Evolutionary conservation across 2,113 vertebrate species (phyloP), one percentile per base, ranked within the genome.

Genomic region (Oryzias curvinotus): DNA sequence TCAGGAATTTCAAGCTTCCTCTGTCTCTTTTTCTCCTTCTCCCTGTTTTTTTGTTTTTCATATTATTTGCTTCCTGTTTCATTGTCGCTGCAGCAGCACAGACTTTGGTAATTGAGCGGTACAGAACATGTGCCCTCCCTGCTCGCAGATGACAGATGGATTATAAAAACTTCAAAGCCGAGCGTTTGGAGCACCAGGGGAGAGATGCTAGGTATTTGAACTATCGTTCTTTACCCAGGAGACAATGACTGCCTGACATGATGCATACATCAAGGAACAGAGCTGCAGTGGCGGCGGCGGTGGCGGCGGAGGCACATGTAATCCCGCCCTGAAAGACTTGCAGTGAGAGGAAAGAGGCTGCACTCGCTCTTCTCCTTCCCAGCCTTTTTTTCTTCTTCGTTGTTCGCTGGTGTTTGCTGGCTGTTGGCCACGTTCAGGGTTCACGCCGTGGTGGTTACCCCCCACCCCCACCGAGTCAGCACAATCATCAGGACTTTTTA

Each of bases 161-260:
- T 97, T 96, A 98, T 97, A 96, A 96, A 96, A 98, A 97, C 96
- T 97, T 99, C 95, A 99, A 97, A 98, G 95, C 89, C 85, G 88
- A 93, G 94, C 95, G 93, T 95, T 94, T 93, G 94, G 93, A 94
- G 94, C 94, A 94, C 95, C 95, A 92, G 92, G 96, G 95, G 96
- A 96, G 94, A 96, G 96, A 94, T 93, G 94, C 93, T 94, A 95
- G 95, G 96, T 96, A 95, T 96, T 95, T 97, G 95, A 97, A 96
- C 96, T 95, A 95, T 94, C 94, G 93, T 94, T 94, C 95, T 95
- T 95, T 95, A 96, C 96, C 95, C 96, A 94, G 94, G 96, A 96
- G 96, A 98, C 96, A 95, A 96, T 96, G 95, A 93, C 92, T 93
- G 93, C 92, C 91, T 98, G 96, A 98, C 96, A 96, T 90, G 92